phyloP scores from a whole-genome alignment of 1,140 invertebrate genomes.

The Temnothorax nylanderi region DNA sequence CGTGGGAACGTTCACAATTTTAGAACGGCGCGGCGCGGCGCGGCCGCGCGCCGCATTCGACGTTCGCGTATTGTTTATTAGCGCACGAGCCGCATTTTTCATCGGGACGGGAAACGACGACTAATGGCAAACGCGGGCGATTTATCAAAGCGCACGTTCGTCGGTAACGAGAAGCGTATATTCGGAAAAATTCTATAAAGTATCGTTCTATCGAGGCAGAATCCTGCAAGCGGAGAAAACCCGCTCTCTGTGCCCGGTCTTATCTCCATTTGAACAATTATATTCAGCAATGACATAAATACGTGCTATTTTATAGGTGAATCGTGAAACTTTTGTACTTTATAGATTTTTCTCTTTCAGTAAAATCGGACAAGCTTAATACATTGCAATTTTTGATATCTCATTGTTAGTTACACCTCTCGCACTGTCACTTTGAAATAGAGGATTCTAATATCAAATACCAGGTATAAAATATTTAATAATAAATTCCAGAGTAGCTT shows the following conservation, averaged over 20 bases:
- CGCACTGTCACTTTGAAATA: not conserved
- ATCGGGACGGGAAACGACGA: conserved; percentile 5
- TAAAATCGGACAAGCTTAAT: not conserved
- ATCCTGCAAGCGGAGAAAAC: not conserved
- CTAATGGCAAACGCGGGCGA: conserved; percentile 28
- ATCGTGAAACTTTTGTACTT: not conserved
- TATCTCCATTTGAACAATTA: not conserved
- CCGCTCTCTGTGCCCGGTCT: too few relatives aligned
- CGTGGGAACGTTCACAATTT: conserved; percentile 70
- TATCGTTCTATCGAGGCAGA: not conserved
- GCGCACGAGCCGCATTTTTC: conserved; percentile 20
- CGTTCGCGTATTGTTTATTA: conserved; percentile 41
- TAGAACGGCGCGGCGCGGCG: not conserved
- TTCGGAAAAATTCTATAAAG: conserved; percentile 2
- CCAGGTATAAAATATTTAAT: not conserved
- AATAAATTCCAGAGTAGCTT: not conserved
- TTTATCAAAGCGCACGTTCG: conserved; percentile 25
- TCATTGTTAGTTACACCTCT: not conserved
- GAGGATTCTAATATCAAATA: not conserved
- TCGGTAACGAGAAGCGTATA: conserved; percentile 21
- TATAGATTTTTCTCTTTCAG: not conserved
- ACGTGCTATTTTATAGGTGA: not conserved
- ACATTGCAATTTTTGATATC: not conserved
- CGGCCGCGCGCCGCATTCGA: not conserved
- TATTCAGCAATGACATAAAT: not conserved